Base-by-base conservation (phyloP, 2,888 invertebrate genomes). In the Dendrolimus houi region DNA sequence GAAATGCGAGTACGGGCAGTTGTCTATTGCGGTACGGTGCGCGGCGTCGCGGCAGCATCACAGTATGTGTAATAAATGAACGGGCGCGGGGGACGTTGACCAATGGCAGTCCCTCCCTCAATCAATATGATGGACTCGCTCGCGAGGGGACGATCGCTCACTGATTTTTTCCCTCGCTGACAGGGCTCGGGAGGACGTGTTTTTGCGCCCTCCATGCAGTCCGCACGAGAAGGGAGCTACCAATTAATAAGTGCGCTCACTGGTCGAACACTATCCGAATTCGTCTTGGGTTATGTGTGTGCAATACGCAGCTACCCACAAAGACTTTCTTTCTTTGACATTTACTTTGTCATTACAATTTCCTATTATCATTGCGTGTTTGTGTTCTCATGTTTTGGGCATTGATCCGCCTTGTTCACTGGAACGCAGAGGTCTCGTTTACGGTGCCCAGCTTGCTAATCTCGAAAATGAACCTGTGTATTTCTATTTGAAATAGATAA, bases 61-160 rank as follows among this genome's bases (percentile, higher is more conserved):
- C 83, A 75, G 79, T 87, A 90, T 91, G 89, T 91, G 91, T 91
- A 91, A 91, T 91, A 91, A 91, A 92, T 91, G 92, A 91, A 89
- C 83, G 85, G 84, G 83, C 83, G 85, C 83, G 85, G 87, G 81
- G 86, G 85, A 84, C 79, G 87, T 86, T 89, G 90, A 88, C 89
- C 91, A 88, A 85, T 86, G 87, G 87, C 83, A 81, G 87, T 85
- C 86, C 90, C 89, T 87, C 91, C 91, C 91, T 91, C 91, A 91
- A 91, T 91, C 91, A 91, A 91, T 91, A 91, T 91, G 91, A 91
- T 91, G 91, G 91, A 91, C 90, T 91, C 86, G 79, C 80, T 72
- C 87, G 87, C 89, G 89, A 89, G 90, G 90, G 91, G 91, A 87
- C 90, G 88, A 89, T 90, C 90, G 90, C 88, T 90, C 90, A 90